phyloP scores from a whole-genome alignment of 2,797 vertebrate genomes.

The Picus viridis region DNA sequence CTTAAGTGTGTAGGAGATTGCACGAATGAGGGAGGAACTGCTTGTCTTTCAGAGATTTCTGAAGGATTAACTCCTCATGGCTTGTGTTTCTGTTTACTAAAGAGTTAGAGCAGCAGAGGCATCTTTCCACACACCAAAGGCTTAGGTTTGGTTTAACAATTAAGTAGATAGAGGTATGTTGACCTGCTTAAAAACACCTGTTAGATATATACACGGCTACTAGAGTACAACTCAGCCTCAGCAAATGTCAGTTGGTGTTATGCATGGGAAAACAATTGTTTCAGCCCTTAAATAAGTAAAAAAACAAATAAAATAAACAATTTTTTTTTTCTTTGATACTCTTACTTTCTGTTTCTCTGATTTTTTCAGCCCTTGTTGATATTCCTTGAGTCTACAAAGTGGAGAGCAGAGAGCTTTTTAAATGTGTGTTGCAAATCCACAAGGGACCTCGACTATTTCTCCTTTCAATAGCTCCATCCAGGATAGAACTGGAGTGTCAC shows the following conservation, averaged over 20 bases:
- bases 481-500: background rate
- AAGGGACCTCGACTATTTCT: background rate
- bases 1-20: background rate
- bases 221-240: background rate
- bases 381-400: background rate
- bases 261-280: background rate
- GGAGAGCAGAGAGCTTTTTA: background rate
- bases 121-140: rapidly evolving
- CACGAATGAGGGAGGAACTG: background rate
- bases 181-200: background rate
- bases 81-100: background rate
- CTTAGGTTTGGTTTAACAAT: background rate
- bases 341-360: background rate
- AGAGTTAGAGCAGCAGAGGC: background rate
- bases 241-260: background rate
- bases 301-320: background rate
- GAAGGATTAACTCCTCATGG: background rate
- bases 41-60: background rate
- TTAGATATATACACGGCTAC: background rate
- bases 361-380: background rate
- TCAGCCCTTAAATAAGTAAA: background rate
- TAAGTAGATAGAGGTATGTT: rapidly evolving
- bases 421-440: rapidly evolving
- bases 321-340: background rate
- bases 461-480: background rate